A percentile compares a stretch with the other conserved stretches of the same genome.
These are phyloP conservation scores for Acholoe squamosa DNA, from an alignment of 2,888 invertebrate species.

Conservation along the genomic window DNA sequence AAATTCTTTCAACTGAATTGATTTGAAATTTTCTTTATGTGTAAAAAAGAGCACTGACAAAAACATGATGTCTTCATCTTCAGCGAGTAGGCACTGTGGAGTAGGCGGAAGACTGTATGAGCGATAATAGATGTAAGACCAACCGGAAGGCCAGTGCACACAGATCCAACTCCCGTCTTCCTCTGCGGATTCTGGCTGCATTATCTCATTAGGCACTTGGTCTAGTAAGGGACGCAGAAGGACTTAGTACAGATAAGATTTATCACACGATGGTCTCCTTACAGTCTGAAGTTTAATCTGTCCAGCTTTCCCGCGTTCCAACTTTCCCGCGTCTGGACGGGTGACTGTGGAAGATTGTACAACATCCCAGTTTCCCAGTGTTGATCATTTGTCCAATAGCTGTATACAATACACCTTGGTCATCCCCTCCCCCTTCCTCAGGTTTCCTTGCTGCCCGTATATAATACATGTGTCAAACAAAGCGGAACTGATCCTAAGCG, in stretches of 20 bases:
- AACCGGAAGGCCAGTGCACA: neutral
- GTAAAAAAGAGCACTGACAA: too few species aligned
- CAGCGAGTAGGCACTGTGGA: too few species aligned
- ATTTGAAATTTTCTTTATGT: too few species aligned
- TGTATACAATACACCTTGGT: neutral
- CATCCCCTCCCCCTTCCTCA: neutral
- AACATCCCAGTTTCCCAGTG: neutral
- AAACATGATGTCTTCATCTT: too few species aligned
- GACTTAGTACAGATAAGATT: conserved; percentile 9
- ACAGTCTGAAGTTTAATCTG: conserved; percentile 23
- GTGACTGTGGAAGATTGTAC: neutral
- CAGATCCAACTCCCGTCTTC: neutral
- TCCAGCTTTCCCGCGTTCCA: neutral
- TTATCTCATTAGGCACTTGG: conserved; percentile 39
- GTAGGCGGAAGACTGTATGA: too few species aligned
- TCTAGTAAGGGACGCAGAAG: neutral
- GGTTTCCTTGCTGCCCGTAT: too few species aligned
- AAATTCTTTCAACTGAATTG: too few species aligned
- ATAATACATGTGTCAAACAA: too few species aligned
- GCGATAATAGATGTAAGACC: neutral
- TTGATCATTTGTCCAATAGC: neutral
- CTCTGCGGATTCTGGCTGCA: conserved; percentile 14
- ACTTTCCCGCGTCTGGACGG: neutral
- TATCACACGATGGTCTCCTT: conserved; percentile 30
- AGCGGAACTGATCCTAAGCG: too few species aligned